These are phyloP conservation scores for Peromyscus aztecus DNA, from an alignment of 2,797 vertebrate species.

Conservation along the genomic window DNA sequence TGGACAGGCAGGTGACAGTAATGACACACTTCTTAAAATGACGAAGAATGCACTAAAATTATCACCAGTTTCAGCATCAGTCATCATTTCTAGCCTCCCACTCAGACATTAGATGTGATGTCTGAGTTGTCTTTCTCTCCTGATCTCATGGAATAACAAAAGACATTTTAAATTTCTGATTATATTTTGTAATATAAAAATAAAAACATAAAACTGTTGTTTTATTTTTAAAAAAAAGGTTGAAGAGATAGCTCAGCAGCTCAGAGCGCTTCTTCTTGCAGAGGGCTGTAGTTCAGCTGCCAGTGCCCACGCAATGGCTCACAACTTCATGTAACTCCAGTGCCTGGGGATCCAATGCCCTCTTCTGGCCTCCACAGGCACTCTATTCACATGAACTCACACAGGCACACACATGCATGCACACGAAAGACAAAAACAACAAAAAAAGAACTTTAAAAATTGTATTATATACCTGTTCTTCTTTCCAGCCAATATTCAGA, in stretches of 20 bases:
- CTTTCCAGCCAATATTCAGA: constrained; percentile 42
- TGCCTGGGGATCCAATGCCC: background rate
- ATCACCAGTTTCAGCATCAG: constrained; percentile 16
- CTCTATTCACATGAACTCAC: background rate
- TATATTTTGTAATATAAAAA: background rate
- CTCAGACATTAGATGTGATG: background rate
- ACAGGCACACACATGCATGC: too few species aligned
- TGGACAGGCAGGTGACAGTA: background rate
- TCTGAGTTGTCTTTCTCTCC: background rate
- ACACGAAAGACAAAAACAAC: background rate
- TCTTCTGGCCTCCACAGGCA: background rate
- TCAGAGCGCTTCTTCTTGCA: background rate
- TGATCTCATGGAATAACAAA: constrained; percentile 48
- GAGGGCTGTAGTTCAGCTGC: background rate
- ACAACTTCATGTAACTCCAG: background rate
- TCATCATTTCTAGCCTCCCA: background rate
- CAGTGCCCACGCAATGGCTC: background rate
- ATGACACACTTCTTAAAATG: constrained; percentile 57
- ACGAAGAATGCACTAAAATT: constrained; percentile 29
- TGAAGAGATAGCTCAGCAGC: background rate
- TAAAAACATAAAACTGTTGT: background rate
- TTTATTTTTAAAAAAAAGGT: background rate
- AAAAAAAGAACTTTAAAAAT: background rate
- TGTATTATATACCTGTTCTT: constrained; percentile 3
- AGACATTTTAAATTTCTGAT: constrained; percentile 14